phyloP scores from a whole-genome alignment of 2,113 vertebrate species.

The Prolemur simus region DNA sequence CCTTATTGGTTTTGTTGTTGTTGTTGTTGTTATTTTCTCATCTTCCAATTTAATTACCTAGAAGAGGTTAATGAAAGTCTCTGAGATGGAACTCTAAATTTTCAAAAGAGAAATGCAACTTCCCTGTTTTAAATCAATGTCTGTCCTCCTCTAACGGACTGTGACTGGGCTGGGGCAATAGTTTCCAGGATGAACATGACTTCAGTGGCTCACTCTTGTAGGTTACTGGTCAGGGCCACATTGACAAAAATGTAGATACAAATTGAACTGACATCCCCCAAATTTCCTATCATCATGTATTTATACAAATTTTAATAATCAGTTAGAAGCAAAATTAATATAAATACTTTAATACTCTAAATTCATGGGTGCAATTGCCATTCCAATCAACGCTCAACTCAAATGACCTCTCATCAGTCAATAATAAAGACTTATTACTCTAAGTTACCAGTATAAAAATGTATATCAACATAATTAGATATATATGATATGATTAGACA shows the following conservation, averaged over 20 bases:
- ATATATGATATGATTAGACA: neutral
- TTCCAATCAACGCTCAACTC: neutral
- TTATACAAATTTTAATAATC: neutral
- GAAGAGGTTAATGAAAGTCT: neutral
- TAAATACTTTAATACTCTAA: neutral
- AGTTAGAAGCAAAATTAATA: neutral
- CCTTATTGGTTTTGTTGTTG: neutral
- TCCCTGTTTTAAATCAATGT: neutral
- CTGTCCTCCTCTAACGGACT: neutral
- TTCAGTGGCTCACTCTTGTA: neutral
- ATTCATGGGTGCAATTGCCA: neutral
- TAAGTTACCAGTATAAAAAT: neutral
- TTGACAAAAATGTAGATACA: neutral
- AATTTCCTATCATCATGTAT: neutral
- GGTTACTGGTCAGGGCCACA: neutral
- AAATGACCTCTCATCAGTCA: neutral
- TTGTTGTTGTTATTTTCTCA: neutral
- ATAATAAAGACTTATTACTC: neutral
- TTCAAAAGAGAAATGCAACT: neutral
- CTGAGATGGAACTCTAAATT: neutral
- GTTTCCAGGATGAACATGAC: neutral
- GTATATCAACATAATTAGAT: neutral
- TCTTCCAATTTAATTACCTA: neutral
- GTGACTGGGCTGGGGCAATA: neutral
- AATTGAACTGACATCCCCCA: neutral